Evolutionary conservation across 92 coral and sea anemone species (phyloP).

Genomic region (Palythoa heliodiscus): DNA sequence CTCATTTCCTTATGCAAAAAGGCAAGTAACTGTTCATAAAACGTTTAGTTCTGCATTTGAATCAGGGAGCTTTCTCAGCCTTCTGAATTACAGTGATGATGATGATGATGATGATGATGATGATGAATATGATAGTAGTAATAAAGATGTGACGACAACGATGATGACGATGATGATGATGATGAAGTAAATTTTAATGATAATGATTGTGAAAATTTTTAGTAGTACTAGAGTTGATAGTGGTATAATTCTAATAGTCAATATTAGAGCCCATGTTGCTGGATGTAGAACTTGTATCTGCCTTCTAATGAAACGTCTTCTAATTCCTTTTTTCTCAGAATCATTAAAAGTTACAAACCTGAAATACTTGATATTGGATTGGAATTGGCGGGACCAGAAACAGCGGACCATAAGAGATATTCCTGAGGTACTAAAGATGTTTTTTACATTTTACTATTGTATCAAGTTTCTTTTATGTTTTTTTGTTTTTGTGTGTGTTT

Average conservation of each 20-base stretch:
- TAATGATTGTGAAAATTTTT: not conserved
- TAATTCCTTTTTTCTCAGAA: constrained; percentile 44
- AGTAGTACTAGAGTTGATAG: not conserved
- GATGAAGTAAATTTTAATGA: not conserved
- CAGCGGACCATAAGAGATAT: constrained; percentile 84
- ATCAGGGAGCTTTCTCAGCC: no score
- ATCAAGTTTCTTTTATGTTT: no score
- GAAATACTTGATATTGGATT: constrained; percentile 83
- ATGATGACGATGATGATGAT: not conserved
- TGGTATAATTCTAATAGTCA: not conserved
- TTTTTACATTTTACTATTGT: not conserved
- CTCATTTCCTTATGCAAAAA: no score
- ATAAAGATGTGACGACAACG: not conserved
- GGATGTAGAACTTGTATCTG: no score
- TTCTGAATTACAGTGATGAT: not conserved
- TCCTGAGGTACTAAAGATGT: constrained; percentile 71
- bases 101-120: not conserved
- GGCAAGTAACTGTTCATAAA: no score
- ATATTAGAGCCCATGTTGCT: not conserved
- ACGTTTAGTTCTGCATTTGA: no score
- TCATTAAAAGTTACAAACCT: constrained; percentile 63
- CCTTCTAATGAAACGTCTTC: not conserved
- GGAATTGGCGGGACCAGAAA: constrained; percentile 97
- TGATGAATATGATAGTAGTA: not conserved
- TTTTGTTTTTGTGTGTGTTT: no score